Evolutionary conservation across 2,888 invertebrate species (phyloP).

Genomic region (Eupithecia pulchellata): DNA sequence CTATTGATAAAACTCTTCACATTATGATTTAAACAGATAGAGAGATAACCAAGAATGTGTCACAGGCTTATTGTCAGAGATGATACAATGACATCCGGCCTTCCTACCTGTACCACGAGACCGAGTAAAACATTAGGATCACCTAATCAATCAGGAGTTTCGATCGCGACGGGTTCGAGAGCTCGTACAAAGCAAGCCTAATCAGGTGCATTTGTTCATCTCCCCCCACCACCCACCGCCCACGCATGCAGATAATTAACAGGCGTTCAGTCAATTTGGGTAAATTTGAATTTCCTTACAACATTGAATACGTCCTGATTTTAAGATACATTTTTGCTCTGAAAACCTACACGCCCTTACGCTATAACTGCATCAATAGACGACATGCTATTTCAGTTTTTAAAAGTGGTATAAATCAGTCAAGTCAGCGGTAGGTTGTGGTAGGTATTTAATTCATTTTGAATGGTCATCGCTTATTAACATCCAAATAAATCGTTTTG

Average conservation of each 20-base stretch:
- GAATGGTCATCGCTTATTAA: no score
- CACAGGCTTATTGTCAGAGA: neutral
- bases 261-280: slow-evolving; percentile 41
- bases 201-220: slow-evolving; percentile 82
- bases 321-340: no score
- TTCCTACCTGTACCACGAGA: neutral
- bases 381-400: no score
- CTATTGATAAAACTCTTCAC: neutral
- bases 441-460: no score
- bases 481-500: no score
- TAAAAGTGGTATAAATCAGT: no score
- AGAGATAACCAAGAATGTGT: neutral
- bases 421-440: no score
- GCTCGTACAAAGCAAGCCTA: slow-evolving; percentile 74
- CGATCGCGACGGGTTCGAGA: slow-evolving; percentile 43
- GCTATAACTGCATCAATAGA: no score
- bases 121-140: slow-evolving; percentile 45
- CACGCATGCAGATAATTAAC: slow-evolving; percentile 75
- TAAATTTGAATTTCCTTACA: no score
- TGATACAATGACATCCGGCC: neutral
- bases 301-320: no score
- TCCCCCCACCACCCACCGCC: slow-evolving; percentile 36
- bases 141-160: slow-evolving; percentile 50
- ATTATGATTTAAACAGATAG: neutral
- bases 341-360: no score